phyloP scores from a whole-genome alignment of 35 echinoderm and acorn worm genomes.

The Heliocidaris tuberculata region DNA sequence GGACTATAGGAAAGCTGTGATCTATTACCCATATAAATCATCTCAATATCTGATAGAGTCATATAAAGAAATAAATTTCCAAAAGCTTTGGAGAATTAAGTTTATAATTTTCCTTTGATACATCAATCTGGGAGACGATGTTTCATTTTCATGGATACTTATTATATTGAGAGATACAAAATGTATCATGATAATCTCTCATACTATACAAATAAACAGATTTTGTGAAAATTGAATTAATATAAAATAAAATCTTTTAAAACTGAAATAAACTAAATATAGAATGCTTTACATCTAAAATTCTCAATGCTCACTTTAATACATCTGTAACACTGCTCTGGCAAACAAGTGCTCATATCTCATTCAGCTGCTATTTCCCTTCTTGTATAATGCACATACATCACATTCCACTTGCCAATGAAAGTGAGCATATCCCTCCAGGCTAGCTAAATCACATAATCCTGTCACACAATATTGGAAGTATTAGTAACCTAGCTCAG shows the following conservation, averaged over 20 bases:
- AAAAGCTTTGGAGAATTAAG: background rate
- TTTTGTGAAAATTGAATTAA: too few species aligned
- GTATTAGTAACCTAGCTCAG: background rate
- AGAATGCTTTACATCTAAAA: too few species aligned
- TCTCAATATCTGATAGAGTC: background rate
- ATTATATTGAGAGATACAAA: too few species aligned
- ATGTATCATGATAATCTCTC: too few species aligned
- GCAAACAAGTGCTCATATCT: background rate
- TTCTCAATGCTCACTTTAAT: too few species aligned
- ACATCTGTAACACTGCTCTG: too few species aligned
- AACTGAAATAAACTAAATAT: too few species aligned
- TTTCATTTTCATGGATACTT: background rate
- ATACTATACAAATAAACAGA: too few species aligned
- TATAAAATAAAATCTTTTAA: too few species aligned
- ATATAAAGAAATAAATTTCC: background rate
- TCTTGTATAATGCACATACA: background rate
- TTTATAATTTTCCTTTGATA: too few species aligned
- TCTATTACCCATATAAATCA: background rate
- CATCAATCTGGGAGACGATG: background rate
- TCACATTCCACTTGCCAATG: background rate
- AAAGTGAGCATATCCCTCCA: background rate
- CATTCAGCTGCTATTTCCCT: background rate
- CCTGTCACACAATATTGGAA: background rate
- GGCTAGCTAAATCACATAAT: background rate
- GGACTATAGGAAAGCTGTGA: background rate